Percentiles rank a stretch among this genome's conserved stretches.
phyloP scores from a whole-genome alignment of 1,140 invertebrate genomes.

The Drosophila insularis region DNA sequence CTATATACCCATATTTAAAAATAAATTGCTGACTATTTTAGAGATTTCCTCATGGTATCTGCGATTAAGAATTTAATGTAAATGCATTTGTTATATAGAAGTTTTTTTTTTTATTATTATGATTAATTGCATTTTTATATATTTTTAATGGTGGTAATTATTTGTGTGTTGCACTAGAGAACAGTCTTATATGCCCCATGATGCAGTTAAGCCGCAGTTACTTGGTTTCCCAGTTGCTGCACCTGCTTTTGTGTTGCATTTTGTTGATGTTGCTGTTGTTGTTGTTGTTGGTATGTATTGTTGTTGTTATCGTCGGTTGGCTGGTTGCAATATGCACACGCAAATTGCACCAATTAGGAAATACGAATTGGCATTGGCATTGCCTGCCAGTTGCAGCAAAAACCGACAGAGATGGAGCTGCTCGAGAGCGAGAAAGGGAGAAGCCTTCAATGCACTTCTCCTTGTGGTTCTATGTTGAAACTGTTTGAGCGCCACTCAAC shows the following conservation, averaged over 20 bases:
- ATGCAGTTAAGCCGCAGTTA: background rate
- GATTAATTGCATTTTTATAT: background rate
- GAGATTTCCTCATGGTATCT: no score
- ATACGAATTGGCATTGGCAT: slow-evolving; percentile 41
- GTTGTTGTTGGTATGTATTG: slow-evolving; percentile 20
- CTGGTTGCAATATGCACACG: slow-evolving; percentile 70
- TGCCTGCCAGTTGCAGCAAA: slow-evolving; percentile 49
- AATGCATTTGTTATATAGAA: background rate
- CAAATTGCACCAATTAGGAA: slow-evolving; percentile 78
- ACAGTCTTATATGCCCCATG: background rate
- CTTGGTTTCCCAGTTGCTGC: slow-evolving; percentile 27
- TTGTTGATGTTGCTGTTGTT: slow-evolving; percentile 36
- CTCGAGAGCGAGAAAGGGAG: slow-evolving; percentile 22
- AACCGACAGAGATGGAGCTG: slow-evolving; percentile 3
- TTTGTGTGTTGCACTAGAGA: background rate
- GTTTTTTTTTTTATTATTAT: background rate
- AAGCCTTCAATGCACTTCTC: slow-evolving; percentile 39
- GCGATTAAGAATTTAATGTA: background rate
- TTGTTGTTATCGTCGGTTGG: slow-evolving; percentile 30
- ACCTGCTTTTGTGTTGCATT: slow-evolving; percentile 64
- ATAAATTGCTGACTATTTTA: no score
- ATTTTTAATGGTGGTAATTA: background rate
- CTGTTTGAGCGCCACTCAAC: slow-evolving; percentile 53
- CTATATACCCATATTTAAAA: no score
- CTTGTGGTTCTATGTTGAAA: slow-evolving; percentile 26